These are phyloP conservation scores for Neria commutata DNA, from an alignment of 2,888 invertebrate species.

Conservation along the genomic window DNA sequence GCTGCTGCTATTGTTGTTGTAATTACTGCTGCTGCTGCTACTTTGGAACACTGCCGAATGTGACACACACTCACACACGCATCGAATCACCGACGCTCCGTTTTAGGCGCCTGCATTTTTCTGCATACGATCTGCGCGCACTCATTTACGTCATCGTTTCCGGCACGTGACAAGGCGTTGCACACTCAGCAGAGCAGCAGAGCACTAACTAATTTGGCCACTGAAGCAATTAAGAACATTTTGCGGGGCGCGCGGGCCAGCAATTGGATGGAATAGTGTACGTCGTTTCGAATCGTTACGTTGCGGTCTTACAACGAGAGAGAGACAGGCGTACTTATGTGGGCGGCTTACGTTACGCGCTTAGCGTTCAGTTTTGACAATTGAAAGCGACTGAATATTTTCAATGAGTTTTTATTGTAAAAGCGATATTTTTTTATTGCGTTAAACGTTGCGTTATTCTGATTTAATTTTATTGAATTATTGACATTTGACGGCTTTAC, in stretches of 20 bases:
- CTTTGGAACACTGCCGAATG: neutral
- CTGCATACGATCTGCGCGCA: neutral
- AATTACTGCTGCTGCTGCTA: neutral
- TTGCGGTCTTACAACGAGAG: too few species aligned
- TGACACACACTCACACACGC: too few species aligned
- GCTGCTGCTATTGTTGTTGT: slow-evolving; percentile 1
- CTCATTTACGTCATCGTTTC: neutral
- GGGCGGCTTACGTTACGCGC: slow-evolving; percentile 58
- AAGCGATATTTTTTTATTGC: too few species aligned
- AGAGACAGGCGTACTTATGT: slow-evolving; percentile 33
- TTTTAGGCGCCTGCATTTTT: neutral
- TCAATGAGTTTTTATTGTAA: neutral
- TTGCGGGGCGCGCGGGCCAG: neutral
- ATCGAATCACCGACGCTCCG: neutral
- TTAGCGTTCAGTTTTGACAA: neutral
- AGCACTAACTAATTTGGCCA: slow-evolving; percentile 33
- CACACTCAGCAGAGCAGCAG: neutral
- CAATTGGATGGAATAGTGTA: slow-evolving; percentile 44
- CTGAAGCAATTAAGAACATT: slow-evolving; percentile 22
- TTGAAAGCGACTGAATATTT: neutral
- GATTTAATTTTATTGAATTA: slow-evolving; percentile 14
- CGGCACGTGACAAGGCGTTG: neutral
- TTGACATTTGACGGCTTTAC: slow-evolving; percentile 6
- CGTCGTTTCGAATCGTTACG: too few species aligned
- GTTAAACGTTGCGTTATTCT: too few species aligned